Evolutionary conservation across 1,140 invertebrate genomes (phyloP).

Genomic region (Sesamia nonagrioides): DNA sequence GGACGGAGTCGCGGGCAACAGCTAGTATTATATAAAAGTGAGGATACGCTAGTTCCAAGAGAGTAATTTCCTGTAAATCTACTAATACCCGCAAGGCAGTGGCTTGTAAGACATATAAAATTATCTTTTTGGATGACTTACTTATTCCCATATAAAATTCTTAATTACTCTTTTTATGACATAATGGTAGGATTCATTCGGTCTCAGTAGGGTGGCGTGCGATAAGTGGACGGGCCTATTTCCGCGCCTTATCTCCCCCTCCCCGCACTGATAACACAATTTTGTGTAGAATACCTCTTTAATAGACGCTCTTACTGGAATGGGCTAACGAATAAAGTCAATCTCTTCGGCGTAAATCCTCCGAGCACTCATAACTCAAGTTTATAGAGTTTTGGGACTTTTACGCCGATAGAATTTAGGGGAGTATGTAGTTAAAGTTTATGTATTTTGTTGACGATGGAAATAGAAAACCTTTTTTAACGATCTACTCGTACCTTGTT

Average conservation of each 20-base stretch:
- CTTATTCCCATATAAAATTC: constrained; percentile 1
- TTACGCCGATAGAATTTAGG: constrained; percentile 59
- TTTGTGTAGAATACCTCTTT: constrained; percentile 66
- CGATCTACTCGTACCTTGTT: neutral
- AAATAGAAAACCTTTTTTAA: constrained; percentile 11
- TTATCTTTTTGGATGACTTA: neutral
- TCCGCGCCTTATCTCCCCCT: constrained; percentile 51
- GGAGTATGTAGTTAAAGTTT: constrained; percentile 59
- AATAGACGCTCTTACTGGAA: constrained; percentile 69
- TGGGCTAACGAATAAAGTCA: constrained; percentile 76
- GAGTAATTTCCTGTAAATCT: no score
- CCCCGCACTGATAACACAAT: constrained; percentile 59
- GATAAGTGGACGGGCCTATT: constrained; percentile 55
- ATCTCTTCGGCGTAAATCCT: constrained; percentile 78
- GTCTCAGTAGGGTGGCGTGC: constrained; percentile 24
- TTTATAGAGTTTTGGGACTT: constrained; percentile 82
- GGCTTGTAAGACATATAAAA: neutral
- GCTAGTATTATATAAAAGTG: no score
- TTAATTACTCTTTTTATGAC: constrained; percentile 40
- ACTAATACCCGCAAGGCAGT: no score
- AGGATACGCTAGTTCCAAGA: no score
- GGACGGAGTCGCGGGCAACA: no score
- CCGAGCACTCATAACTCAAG: constrained; percentile 76
- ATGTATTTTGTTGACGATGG: constrained; percentile 40
- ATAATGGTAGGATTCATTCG: constrained; percentile 40